A percentile compares a stretch with the other conserved stretches of the same genome.
These are phyloP conservation scores for Typhlichthys subterraneus DNA, from an alignment of 2,797 vertebrate genomes.

Conservation along the genomic window DNA sequence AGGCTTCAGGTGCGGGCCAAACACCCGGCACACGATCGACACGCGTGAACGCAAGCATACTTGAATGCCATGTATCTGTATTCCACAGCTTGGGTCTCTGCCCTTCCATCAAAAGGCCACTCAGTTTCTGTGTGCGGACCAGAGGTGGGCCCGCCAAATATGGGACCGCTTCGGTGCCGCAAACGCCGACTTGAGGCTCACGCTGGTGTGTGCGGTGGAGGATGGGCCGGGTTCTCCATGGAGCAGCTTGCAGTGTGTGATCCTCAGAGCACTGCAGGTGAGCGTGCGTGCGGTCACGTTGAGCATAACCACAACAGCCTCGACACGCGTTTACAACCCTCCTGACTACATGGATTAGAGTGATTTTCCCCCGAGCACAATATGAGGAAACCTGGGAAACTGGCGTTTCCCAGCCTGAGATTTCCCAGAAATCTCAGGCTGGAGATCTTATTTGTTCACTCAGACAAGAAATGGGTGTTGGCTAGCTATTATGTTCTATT, in stretches of 20 bases:
- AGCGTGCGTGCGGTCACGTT: constrained; percentile 21
- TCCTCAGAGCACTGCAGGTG: constrained; percentile 79
- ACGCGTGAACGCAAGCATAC: neutral
- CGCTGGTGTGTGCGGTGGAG: constrained; percentile 75
- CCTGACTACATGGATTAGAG: constrained; percentile 14
- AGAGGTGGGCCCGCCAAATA: constrained; percentile 47
- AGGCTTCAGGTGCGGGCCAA: constrained; percentile 49
- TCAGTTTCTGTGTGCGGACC: constrained; percentile 73
- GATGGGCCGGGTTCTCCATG: constrained; percentile 40
- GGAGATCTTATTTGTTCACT: constrained; percentile 21
- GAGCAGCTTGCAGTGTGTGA: constrained; percentile 44
- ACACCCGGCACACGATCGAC: neutral
- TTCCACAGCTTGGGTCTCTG: constrained; percentile 81
- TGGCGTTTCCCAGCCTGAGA: constrained; percentile 5
- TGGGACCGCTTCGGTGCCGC: constrained; percentile 68
- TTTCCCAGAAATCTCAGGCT: neutral
- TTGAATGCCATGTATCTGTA: neutral
- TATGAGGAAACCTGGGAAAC: constrained; percentile 46
- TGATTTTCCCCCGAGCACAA: constrained; percentile 40
- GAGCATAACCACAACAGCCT: constrained; percentile 15
- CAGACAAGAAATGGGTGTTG: constrained; percentile 34
- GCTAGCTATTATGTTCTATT: constrained; percentile 39
- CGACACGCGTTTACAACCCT: constrained; percentile 17
- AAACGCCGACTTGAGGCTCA: constrained; percentile 64
- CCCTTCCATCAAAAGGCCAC: constrained; percentile 77